phyloP scores from a whole-genome alignment of 2,888 invertebrate species.

The Drosophila hamatofila region DNA sequence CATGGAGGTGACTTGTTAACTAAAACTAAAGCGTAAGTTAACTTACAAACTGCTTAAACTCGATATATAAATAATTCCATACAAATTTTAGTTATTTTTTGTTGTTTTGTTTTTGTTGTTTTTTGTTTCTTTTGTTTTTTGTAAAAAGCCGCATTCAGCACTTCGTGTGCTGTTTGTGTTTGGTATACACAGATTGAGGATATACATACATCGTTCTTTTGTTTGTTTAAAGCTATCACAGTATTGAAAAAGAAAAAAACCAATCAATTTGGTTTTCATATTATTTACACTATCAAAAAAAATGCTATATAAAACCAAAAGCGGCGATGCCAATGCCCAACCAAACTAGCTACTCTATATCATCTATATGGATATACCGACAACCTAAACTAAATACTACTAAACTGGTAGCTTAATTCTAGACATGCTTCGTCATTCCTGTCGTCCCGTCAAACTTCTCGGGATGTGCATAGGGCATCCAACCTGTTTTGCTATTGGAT shows the following conservation, averaged over 20 bases:
- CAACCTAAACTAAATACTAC: constrained; percentile 55
- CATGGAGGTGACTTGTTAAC: constrained; percentile 65
- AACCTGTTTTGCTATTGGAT: constrained; percentile 28
- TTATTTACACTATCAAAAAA: constrained; percentile 45
- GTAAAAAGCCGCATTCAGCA: constrained; percentile 30
- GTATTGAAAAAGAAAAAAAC: constrained; percentile 43
- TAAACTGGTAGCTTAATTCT: constrained; percentile 33
- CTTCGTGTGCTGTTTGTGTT: constrained; percentile 17
- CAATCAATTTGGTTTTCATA: constrained; percentile 41
- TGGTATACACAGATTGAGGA: constrained; percentile 21
- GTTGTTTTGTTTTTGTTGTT: not conserved
- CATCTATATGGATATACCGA: constrained; percentile 44
- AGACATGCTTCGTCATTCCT: constrained; percentile 32
- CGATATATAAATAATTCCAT: constrained; percentile 53
- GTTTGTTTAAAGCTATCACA: constrained; percentile 65
- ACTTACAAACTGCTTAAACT: constrained; percentile 56
- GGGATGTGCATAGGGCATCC: constrained; percentile 47
- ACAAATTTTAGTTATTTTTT: constrained; percentile 18
- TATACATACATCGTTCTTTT: constrained; percentile 38
- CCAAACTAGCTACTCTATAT: constrained; percentile 39
- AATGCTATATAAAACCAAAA: constrained; percentile 56
- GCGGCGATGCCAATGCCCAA: constrained; percentile 54
- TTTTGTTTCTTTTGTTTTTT: constrained; percentile 1
- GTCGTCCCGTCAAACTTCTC: constrained; percentile 31
- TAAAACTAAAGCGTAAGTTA: constrained; percentile 43